Evolutionary conservation across 1,140 invertebrate species (phyloP).

Genomic region (Apocrypta bakeri): DNA sequence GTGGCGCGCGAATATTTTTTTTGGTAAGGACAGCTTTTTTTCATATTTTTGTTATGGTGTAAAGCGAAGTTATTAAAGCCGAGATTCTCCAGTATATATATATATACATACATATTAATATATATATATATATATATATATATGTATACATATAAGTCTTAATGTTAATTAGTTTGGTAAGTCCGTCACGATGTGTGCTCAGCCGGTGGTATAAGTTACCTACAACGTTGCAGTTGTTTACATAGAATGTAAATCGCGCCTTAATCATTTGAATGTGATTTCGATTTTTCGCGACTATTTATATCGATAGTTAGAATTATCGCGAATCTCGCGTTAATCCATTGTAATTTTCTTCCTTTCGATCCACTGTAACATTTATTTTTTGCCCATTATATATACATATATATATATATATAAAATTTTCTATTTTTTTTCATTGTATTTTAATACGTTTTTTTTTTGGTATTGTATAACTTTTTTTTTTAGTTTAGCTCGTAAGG

Average conservation of each 20-base stretch:
- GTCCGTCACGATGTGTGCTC: conserved; percentile 31
- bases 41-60: background rate
- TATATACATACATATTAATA: too few species aligned
- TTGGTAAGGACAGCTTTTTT: background rate
- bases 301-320: background rate
- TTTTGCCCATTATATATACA: background rate
- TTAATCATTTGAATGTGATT: conserved; percentile 23
- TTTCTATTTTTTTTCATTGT: background rate
- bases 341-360: too few species aligned
- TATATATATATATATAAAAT: background rate
- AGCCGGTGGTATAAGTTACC: conserved; percentile 69
- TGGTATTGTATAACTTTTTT: background rate
- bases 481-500: background rate
- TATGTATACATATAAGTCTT: too few species aligned
- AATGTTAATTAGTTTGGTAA: conserved; percentile 19
- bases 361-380: background rate
- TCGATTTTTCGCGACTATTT: background rate
- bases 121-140: too few species aligned
- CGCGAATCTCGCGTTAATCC: background rate
- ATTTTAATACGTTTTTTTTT: background rate
- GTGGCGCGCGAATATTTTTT: background rate
- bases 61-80: too few species aligned
- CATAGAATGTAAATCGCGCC: background rate
- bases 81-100: too few species aligned
- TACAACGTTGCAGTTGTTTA: conserved; percentile 11